A percentile compares a stretch with the other conserved stretches of the same genome.
These are phyloP conservation scores for Marmota monax DNA, from an alignment of 2,113 vertebrate species.

Conservation along the genomic window DNA sequence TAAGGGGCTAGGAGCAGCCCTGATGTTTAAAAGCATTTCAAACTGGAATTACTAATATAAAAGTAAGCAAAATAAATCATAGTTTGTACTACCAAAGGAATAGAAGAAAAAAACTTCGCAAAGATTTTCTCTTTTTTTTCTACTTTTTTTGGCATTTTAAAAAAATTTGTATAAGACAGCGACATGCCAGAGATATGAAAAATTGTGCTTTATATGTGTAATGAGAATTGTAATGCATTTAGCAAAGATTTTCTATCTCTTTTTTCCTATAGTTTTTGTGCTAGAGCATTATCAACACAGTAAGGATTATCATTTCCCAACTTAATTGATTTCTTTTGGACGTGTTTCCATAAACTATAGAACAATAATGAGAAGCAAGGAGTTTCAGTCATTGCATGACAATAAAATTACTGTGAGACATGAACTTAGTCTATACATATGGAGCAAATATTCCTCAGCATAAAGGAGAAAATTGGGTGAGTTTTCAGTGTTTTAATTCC, in stretches of 20 bases:
- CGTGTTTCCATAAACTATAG: slow-evolving; percentile 15
- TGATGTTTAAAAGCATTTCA: slow-evolving; percentile 73
- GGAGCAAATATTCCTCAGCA: not conserved
- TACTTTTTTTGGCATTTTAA: no score
- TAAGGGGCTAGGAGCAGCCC: slow-evolving; percentile 75
- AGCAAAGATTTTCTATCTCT: slow-evolving; percentile 12
- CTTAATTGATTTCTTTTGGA: not conserved
- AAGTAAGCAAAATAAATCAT: not conserved
- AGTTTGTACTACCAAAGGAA: not conserved
- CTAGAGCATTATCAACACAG: not conserved
- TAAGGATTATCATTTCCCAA: not conserved
- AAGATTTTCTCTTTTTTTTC: not conserved
- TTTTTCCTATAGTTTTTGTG: not conserved
- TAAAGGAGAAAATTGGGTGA: not conserved
- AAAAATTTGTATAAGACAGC: no score
- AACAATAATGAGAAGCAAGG: slow-evolving; percentile 23
- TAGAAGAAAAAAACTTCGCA: not conserved
- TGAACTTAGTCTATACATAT: not conserved
- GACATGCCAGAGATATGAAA: no score
- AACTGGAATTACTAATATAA: slow-evolving; percentile 69
- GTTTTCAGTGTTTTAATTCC: slow-evolving; percentile 54
- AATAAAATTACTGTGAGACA: slow-evolving; percentile 29
- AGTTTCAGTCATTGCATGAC: not conserved
- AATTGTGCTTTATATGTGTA: no score
- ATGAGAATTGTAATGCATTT: no score